Conservation (phyloP, 2,888 invertebrate genomes). For the Baronia brevicornis region DNA sequence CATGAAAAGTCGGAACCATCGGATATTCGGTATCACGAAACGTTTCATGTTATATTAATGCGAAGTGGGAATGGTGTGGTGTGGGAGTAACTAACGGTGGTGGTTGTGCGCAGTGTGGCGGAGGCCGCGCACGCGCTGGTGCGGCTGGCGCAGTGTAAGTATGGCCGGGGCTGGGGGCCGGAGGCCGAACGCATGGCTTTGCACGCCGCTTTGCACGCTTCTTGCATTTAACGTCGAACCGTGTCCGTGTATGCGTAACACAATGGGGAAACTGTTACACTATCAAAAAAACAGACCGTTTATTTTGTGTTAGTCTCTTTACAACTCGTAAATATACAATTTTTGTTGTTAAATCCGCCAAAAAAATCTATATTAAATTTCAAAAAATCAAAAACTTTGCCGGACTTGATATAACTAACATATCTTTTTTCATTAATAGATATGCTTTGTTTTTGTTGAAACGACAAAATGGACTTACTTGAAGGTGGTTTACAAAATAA, state of each 20-base stretch:
- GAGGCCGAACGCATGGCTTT: slow-evolving; percentile 34
- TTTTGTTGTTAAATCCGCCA: too few relatives aligned
- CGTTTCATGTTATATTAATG: background rate
- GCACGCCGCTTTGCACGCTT: slow-evolving; percentile 29
- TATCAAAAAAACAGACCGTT: background rate
- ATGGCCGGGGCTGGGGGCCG: slow-evolving; percentile 42
- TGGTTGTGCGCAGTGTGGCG: slow-evolving; percentile 55
- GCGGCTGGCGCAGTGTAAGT: slow-evolving; percentile 93
- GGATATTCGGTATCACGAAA: too few relatives aligned
- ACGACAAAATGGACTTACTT: too few relatives aligned
- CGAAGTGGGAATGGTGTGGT: background rate
- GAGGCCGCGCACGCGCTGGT: slow-evolving; percentile 93
- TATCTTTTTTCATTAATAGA: too few relatives aligned
- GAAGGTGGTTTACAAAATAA: too few relatives aligned
- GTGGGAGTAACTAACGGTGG: slow-evolving; percentile 21
- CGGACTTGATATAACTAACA: too few relatives aligned
- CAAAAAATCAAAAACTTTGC: too few relatives aligned
- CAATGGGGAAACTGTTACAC: slow-evolving; percentile 6
- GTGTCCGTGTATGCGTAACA: slow-evolving; percentile 2
- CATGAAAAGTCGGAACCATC: too few relatives aligned
- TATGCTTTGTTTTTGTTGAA: too few relatives aligned
- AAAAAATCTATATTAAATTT: too few relatives aligned
- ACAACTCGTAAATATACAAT: too few relatives aligned
- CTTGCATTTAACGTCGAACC: slow-evolving; percentile 9
- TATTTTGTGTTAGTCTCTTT: background rate